phyloP scores from a whole-genome alignment of 2,113 vertebrate species.

The Trematocara unimaculatum region DNA sequence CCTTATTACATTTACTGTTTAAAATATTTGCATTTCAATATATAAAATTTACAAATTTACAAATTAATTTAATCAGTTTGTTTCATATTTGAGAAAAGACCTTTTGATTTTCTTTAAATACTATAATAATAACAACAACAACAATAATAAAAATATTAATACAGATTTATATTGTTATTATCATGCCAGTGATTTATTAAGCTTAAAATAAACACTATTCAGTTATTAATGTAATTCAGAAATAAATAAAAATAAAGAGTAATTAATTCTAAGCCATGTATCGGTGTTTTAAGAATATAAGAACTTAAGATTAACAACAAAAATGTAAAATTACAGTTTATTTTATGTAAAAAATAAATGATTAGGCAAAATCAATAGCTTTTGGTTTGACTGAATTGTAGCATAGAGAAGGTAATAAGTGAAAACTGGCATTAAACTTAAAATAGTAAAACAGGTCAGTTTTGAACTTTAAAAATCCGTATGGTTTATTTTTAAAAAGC shows the following conservation, averaged over 20 bases:
- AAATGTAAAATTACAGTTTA: background rate
- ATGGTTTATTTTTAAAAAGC: background rate
- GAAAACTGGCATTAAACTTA: background rate
- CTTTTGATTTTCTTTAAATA: background rate
- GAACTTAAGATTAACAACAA: background rate
- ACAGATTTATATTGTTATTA: background rate
- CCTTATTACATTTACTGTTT: background rate
- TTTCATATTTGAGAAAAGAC: background rate
- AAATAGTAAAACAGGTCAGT: background rate
- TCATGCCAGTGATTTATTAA: background rate
- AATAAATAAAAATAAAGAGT: background rate
- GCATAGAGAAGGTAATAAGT: background rate
- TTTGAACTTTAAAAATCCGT: background rate
- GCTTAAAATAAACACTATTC: background rate
- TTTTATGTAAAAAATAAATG: background rate
- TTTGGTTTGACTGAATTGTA: background rate
- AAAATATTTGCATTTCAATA: background rate
- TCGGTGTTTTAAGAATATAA: background rate
- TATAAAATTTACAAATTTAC: background rate
- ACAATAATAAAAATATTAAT: background rate
- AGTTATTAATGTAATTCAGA: background rate
- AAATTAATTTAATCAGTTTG: background rate
- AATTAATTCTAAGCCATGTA: background rate
- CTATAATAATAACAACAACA: background rate
- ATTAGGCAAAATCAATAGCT: background rate